A percentile compares a stretch with the other conserved stretches of the same genome.
Evolutionary conservation across 1,140 invertebrate genomes (phyloP).

Genomic region (Polypedilum vanderplanki): DNA sequence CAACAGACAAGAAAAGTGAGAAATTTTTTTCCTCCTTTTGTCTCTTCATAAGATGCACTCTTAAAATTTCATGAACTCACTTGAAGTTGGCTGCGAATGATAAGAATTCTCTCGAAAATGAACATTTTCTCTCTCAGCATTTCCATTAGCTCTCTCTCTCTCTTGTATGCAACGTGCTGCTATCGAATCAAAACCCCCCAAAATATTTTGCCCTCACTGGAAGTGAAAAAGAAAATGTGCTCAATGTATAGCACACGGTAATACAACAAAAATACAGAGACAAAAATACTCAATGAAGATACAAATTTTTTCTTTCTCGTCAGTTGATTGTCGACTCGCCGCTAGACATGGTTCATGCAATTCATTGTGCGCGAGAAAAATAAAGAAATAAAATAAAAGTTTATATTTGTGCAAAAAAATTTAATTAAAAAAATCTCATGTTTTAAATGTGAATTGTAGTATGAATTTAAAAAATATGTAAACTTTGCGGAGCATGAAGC

Average conservation of each 20-base stretch:
- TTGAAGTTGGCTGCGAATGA: background rate
- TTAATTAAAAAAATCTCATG: background rate
- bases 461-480: background rate
- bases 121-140: background rate
- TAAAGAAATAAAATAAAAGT: background rate
- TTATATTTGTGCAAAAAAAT: background rate
- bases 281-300: conserved; percentile 25
- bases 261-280: background rate
- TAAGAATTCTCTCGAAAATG: background rate
- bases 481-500: background rate
- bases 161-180: background rate
- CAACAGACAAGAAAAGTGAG: too few relatives aligned
- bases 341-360: conserved; percentile 1
- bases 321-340: conserved; percentile 22
- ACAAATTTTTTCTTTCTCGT: conserved; percentile 20
- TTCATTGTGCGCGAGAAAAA: background rate
- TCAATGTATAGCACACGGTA: background rate
- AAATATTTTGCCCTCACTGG: background rate
- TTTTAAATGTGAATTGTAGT: background rate
- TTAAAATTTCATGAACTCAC: background rate
- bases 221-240: background rate
- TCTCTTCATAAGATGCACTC: background rate
- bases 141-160: background rate
- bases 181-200: background rate
- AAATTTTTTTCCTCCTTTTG: background rate